Evolutionary conservation across 2,797 vertebrate species (phyloP).

Genomic region (Merluccius polli): DNA sequence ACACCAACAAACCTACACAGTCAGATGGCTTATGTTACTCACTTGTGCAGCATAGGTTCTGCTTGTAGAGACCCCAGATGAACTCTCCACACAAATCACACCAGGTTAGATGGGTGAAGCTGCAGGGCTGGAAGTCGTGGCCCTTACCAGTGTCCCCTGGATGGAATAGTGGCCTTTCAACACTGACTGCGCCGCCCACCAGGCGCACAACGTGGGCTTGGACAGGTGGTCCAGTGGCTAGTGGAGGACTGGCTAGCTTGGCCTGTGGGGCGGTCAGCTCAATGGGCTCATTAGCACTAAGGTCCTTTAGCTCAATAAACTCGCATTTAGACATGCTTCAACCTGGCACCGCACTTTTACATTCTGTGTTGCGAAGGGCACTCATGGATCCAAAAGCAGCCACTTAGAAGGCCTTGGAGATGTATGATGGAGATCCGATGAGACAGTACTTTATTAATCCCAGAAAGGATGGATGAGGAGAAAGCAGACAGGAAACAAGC

Average conservation of each 20-base stretch:
- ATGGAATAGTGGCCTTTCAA: constrained; percentile 44
- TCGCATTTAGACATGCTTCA: constrained; percentile 80
- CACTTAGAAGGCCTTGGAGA: background rate
- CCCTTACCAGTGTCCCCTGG: constrained; percentile 68
- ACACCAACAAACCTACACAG: background rate
- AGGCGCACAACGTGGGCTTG: constrained; percentile 61
- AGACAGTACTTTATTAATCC: background rate
- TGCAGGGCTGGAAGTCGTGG: constrained; percentile 84
- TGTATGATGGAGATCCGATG: background rate
- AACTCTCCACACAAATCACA: constrained; percentile 97
- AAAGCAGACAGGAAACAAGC: background rate
- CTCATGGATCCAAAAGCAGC: background rate
- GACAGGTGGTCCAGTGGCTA: constrained; percentile 65
- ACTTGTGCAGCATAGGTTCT: constrained; percentile 86
- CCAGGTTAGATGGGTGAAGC: constrained; percentile 87
- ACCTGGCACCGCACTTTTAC: constrained; percentile 10
- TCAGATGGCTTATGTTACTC: constrained; percentile 67
- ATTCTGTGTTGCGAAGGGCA: background rate
- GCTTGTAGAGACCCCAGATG: constrained; percentile 93
- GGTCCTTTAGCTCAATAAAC: constrained; percentile 87
- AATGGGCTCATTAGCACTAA: constrained; percentile 73
- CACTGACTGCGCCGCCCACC: constrained; percentile 59
- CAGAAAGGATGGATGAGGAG: background rate
- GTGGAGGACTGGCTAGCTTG: constrained; percentile 38
- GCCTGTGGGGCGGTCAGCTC: constrained; percentile 66